phyloP scores from a whole-genome alignment of 2,888 invertebrate genomes.

The Caradrina kadenii region DNA sequence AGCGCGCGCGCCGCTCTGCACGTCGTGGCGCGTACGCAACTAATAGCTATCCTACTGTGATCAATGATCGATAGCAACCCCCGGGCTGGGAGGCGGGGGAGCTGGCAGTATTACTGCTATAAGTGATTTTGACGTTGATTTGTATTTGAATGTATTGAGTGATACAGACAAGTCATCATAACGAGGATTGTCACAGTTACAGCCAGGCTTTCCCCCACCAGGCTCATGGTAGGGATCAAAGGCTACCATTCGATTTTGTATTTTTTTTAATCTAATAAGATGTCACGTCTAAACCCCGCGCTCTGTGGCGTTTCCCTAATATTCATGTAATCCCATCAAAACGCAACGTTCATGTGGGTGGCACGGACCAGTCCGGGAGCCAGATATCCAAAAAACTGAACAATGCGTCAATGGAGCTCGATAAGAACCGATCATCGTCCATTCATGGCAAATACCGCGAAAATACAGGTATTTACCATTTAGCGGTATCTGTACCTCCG shows the following conservation, averaged over 20 bases:
- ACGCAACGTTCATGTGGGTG: slow-evolving; percentile 57
- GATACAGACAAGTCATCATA: background rate
- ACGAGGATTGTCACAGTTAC: background rate
- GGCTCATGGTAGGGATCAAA: background rate
- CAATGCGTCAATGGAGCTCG: slow-evolving; percentile 49
- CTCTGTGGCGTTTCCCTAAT: slow-evolving; percentile 36
- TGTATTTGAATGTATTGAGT: slow-evolving; percentile 27
- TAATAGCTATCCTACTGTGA: slow-evolving; percentile 52
- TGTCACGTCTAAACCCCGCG: slow-evolving; percentile 10
- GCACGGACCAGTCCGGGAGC: slow-evolving; percentile 62
- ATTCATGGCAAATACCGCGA: slow-evolving; percentile 64
- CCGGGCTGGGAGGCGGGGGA: slow-evolving; percentile 3
- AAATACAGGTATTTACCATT: slow-evolving; percentile 67
- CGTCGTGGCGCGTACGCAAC: slow-evolving; percentile 38
- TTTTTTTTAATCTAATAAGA: background rate
- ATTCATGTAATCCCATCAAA: slow-evolving; percentile 29
- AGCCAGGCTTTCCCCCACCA: background rate
- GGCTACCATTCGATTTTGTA: background rate
- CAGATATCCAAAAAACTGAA: slow-evolving; percentile 65
- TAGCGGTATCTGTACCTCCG: slow-evolving; percentile 40
- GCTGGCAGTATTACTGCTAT: slow-evolving; percentile 15
- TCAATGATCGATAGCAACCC: slow-evolving; percentile 47
- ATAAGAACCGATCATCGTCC: slow-evolving; percentile 58
- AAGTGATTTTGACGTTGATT: slow-evolving; percentile 48
- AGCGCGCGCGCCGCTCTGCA: slow-evolving; percentile 44